Conservation (phyloP, 2,113 vertebrate species). For the Meleagris gallopavo region DNA sequence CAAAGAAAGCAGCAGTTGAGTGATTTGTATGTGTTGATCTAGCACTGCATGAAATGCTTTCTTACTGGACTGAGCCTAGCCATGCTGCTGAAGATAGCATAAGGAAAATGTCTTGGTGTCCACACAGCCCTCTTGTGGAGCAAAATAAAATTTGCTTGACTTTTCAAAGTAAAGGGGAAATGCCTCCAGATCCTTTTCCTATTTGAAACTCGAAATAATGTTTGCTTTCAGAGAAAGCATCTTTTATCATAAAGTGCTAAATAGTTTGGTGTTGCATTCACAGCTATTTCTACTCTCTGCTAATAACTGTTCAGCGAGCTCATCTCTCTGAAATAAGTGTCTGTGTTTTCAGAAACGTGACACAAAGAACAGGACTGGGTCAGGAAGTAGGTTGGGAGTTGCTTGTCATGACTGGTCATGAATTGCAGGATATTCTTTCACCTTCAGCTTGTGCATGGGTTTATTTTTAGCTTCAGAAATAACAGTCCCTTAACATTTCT, state of each 20-base stretch:
- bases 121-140: neutral
- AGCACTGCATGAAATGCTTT: neutral
- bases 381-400: neutral
- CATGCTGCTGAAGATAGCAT: neutral
- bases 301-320: neutral
- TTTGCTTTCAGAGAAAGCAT: neutral
- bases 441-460: neutral
- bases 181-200: neutral
- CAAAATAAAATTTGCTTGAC: neutral
- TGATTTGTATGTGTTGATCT: neutral
- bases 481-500: neutral
- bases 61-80: neutral
- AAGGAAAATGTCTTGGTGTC: neutral
- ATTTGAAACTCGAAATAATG: neutral
- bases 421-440: conserved; percentile 51
- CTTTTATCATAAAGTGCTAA: neutral
- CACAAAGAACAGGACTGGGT: neutral
- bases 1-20: neutral
- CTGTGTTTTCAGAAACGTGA: neutral
- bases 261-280: neutral
- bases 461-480: neutral
- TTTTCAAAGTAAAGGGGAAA: neutral
- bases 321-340: neutral
- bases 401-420: neutral
- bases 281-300: neutral